Conservation (phyloP, 2,888 invertebrate species). For the Maniola hyperantus region DNA sequence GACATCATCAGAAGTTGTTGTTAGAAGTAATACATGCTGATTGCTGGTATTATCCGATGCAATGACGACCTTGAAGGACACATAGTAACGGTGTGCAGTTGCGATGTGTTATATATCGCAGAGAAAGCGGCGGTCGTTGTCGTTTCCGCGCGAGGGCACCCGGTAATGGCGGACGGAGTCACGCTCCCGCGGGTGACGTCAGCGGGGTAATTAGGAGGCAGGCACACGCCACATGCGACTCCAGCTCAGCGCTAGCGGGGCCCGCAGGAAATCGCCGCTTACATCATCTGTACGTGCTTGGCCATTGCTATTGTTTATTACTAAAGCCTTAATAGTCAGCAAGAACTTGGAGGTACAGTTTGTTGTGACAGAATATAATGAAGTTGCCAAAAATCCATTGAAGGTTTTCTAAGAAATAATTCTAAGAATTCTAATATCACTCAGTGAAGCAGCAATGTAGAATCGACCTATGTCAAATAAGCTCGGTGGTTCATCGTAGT, state of each 20-base stretch:
- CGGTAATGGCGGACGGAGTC: conserved; percentile 66
- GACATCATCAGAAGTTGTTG: not conserved
- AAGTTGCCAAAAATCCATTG: no score
- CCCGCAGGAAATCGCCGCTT: conserved; percentile 75
- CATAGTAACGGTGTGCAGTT: conserved; percentile 48
- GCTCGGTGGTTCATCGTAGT: no score
- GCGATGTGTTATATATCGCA: conserved; percentile 52
- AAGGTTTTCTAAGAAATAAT: no score
- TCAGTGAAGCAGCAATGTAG: no score
- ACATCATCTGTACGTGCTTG: conserved; percentile 71
- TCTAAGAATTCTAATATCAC: no score
- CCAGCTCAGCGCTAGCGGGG: conserved; percentile 52
- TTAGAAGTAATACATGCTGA: no score
- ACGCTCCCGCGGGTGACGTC: conserved; percentile 72
- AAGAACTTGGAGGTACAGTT: conserved; percentile 8
- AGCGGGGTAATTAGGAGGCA: conserved; percentile 73
- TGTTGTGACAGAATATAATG: not conserved
- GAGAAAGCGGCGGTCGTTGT: conserved; percentile 80
- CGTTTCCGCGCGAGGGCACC: conserved; percentile 78
- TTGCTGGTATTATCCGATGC: not conserved
- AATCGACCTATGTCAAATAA: no score
- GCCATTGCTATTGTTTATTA: conserved; percentile 55
- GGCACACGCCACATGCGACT: conserved; percentile 58
- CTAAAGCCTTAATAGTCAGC: conserved; percentile 31
- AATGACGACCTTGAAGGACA: conserved; percentile 52